phyloP scores from a whole-genome alignment of 2,113 vertebrate species.

The Sisor rabdophorus region DNA sequence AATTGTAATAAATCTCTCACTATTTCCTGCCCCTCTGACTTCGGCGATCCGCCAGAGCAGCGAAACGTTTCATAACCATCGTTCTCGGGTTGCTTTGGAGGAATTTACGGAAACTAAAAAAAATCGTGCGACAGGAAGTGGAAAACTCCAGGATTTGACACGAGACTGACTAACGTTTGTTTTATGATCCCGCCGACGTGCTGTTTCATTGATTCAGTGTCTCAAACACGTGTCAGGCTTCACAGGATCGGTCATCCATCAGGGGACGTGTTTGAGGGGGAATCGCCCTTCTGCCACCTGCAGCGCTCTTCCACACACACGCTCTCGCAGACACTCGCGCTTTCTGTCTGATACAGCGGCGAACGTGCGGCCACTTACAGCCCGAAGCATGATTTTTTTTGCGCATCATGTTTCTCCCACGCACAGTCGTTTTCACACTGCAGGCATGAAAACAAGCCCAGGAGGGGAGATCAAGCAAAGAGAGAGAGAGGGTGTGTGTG shows the following conservation, averaged over 20 bases:
- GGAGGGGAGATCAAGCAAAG: background rate
- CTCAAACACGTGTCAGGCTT: slow-evolving; percentile 44
- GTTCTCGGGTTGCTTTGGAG: background rate
- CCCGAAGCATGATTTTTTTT: slow-evolving; percentile 18
- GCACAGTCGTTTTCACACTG: slow-evolving; percentile 27
- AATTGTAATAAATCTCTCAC: background rate
- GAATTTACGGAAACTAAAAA: background rate
- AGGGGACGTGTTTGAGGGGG: background rate
- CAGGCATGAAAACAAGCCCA: slow-evolving; percentile 13
- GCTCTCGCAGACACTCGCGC: background rate
- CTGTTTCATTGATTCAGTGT: slow-evolving; percentile 47
- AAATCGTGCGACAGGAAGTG: too few species aligned
- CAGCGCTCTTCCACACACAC: slow-evolving; percentile 27
- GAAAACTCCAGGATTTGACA: too few species aligned
- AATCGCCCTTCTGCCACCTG: slow-evolving; percentile 29
- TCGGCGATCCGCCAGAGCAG: background rate
- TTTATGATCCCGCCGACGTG: slow-evolving; percentile 15
- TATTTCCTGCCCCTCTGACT: background rate
- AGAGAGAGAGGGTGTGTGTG: background rate
- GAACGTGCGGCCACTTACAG: slow-evolving; percentile 8
- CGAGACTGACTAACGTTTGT: too few species aligned
- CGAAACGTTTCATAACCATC: background rate
- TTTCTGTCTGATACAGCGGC: background rate
- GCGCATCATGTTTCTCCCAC: slow-evolving; percentile 35
- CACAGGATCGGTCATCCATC: slow-evolving; percentile 43